These are phyloP conservation scores for Drosophila prosaltans DNA, from an alignment of 1,140 invertebrate species.

Conservation along the genomic window DNA sequence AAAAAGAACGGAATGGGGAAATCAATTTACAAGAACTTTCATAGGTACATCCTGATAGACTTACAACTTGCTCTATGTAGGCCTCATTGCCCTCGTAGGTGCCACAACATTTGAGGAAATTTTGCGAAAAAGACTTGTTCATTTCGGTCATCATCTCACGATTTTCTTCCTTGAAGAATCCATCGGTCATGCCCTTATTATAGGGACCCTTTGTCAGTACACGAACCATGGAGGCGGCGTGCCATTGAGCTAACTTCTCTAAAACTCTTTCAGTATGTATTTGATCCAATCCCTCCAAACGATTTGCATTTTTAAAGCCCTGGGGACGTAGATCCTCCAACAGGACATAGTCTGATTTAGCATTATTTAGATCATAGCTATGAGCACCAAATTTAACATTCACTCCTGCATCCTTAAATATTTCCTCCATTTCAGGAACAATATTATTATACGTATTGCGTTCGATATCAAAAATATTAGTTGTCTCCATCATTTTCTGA, in stretches of 20 bases:
- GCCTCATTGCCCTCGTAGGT: constrained; percentile 49
- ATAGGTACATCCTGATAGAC: background rate
- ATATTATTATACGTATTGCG: constrained; percentile 48
- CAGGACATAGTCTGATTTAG: constrained; percentile 70
- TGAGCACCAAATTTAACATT: constrained; percentile 56
- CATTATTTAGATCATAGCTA: constrained; percentile 48
- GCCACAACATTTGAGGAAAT: constrained; percentile 43
- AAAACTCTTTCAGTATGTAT: constrained; percentile 83
- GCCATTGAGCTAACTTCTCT: constrained; percentile 84
- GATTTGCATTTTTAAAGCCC: constrained; percentile 83
- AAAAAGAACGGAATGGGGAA: background rate
- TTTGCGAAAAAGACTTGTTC: constrained; percentile 29
- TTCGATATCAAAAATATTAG: constrained; percentile 57
- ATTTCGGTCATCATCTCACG: constrained; percentile 40
- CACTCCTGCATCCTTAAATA: constrained; percentile 71
- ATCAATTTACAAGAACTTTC: background rate
- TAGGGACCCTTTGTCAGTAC: constrained; percentile 83
- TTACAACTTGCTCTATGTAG: constrained; percentile 63
- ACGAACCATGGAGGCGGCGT: constrained; percentile 83
- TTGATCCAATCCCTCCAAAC: constrained; percentile 84
- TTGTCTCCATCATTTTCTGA: constrained; percentile 37
- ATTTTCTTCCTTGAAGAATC: constrained; percentile 55
- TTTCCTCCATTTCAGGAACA: constrained; percentile 67
- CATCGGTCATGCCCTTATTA: constrained; percentile 10
- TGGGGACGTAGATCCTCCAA: constrained; percentile 84